Evolutionary conservation across 2,797 vertebrate species (phyloP), one percentile per base, ranked within the genome.

Genomic region (Mormyrops boulengeri): DNA sequence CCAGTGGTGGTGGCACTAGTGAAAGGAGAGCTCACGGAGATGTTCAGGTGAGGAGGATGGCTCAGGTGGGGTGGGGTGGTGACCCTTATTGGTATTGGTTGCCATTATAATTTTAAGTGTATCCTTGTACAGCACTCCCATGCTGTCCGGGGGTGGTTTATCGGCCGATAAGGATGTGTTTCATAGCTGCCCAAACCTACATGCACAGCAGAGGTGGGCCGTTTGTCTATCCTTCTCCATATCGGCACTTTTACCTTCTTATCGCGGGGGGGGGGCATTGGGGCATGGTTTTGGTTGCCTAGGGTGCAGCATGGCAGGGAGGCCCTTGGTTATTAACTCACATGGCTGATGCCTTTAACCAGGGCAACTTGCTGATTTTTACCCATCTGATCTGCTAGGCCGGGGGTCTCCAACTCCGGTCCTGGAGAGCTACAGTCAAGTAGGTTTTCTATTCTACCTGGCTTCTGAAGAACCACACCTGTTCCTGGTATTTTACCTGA

Each of bases 1-100:
- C 98, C 98, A 0, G 96, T 98, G 80, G 38, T 99, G 0, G 97
- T 99, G 84, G 98, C 98, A 0, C 93, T 99, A 93, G 86, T 95
- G 85, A 99, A 98, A 93, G 98, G 98, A 94, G 98, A 99, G 92
- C 96, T 99, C 90, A 96, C 97, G 0, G 98, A 99, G 93, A 97
- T 99, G 98, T 99, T 99, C 96, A 99, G 98, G 98, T 99, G 94
- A 96, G n/a, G 55, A 66, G 7, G 17, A 22, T 49, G 49, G 69
- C 14, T 69, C 4, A 1, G 22, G 5, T 57, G 22, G 22, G 60
- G 9, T 30, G 62, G 66, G 62, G 26, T 1, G 11, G 49, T 77
- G 69, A 89, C 90, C 89, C 34, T 44, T 80, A 38, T 44, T 5
- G 14, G 6, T 41, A 44, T 44, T 80, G 66, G 26, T 4, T 14